These are phyloP conservation scores for Myrmecophaga tridactyla DNA, from an alignment of 2,113 vertebrate genomes.

Conservation along the genomic window DNA sequence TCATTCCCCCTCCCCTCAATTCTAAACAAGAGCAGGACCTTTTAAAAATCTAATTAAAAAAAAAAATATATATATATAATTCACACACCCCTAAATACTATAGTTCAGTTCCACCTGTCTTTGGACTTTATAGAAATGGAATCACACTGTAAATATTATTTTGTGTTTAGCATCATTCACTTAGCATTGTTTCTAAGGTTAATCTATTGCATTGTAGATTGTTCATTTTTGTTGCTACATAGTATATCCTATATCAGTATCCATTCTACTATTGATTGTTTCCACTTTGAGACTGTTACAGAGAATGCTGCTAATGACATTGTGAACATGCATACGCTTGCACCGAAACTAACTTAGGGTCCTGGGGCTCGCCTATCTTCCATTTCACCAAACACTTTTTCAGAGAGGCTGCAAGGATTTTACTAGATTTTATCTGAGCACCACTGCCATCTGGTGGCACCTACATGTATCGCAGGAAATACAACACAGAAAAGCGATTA, in stretches of 20 bases:
- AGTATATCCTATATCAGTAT: neutral
- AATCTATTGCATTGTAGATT: neutral
- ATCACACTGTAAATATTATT: neutral
- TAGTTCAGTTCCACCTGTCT: neutral
- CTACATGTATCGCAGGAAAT: neutral
- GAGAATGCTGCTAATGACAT: neutral
- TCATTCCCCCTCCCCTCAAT: neutral
- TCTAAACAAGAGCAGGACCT: neutral
- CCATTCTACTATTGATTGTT: neutral
- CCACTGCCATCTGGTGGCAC: slow-evolving; percentile 54
- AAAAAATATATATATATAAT: too few species aligned
- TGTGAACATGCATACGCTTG: neutral
- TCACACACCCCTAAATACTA: neutral
- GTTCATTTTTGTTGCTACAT: neutral
- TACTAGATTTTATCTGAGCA: neutral
- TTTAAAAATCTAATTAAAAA: neutral
- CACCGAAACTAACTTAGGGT: neutral
- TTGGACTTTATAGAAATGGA: neutral
- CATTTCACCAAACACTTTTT: neutral
- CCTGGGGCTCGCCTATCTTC: neutral
- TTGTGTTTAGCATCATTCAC: neutral
- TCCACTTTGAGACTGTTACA: neutral
- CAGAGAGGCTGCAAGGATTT: neutral
- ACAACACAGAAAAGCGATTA: neutral
- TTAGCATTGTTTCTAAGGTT: neutral